Evolutionary conservation across 2,888 invertebrate species (phyloP), one percentile per base, ranked within the genome.

Genomic region (Ferrisia virgata): DNA sequence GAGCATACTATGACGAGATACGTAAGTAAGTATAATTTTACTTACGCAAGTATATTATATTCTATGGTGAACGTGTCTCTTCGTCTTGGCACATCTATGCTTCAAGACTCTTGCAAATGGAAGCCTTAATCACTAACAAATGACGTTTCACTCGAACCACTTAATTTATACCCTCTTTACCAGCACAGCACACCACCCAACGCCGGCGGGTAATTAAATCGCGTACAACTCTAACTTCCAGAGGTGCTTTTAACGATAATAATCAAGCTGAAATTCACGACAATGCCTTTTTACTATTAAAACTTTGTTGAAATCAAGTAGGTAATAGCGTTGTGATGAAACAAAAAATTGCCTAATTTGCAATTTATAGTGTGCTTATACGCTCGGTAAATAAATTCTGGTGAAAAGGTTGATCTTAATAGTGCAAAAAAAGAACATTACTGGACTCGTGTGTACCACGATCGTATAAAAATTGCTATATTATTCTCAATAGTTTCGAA

Each of bases 51-150:
- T 1, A 47, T 18, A 47, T 18, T n/a, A n/a, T n/a, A n/a, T 18
- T 18, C n/a, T 18, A 8, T n/a, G 47, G 18, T 47, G 40, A 40
- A 40, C 13, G 64, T 1, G 31, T 64, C 18, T 58, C n/a, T n/a
- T n/a, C 22, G 13, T 11, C 18, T 18, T 47, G 47, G 47, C 47
- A 47, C 11, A 39, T 39, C 11, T 11, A 8, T 53, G 11, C 58
- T 22, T 13, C 58, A 28, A 64, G 58, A 22, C 28, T 64, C 28
- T 5, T 28, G 58, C 58, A 28, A 47, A 18, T 47, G 64, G 22
- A 18, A 72, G 36, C 72, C n/a, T 72, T 72, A 72, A 72, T 72
- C 72, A 72, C 72, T 18, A 72, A 72, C 72, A 72, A 72, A 72
- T 72, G 36, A 72, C 72, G 36, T 72, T n/a, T 72, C 33, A 72